These are phyloP conservation scores for Acyrthosiphon pisum DNA, from an alignment of 1,140 invertebrate species.

Conservation along the genomic window DNA sequence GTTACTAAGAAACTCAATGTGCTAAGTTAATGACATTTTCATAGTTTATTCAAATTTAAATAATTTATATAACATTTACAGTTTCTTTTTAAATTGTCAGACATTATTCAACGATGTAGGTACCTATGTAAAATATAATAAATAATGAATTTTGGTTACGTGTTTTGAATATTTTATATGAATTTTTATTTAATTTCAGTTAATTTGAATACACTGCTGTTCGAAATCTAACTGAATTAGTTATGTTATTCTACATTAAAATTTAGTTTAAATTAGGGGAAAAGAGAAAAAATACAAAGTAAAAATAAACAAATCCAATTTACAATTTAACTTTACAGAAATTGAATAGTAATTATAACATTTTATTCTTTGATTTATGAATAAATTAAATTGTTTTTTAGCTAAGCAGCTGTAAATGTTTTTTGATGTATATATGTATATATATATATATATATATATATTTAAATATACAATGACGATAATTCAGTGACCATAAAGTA, in stretches of 20 bases:
- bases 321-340: background rate
- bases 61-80: background rate
- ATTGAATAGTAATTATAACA: slow-evolving; percentile 12
- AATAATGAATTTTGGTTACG: slow-evolving; percentile 10
- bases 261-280: background rate
- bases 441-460: background rate
- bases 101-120: slow-evolving; percentile 16
- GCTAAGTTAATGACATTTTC: background rate
- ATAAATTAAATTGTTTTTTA: background rate
- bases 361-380: background rate
- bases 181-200: slow-evolving; percentile 9
- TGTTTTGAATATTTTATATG: slow-evolving; percentile 2
- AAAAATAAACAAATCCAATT: background rate
- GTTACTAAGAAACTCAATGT: background rate
- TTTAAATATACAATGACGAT: background rate
- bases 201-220: background rate
- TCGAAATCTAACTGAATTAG: background rate
- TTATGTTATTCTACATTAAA: slow-evolving; percentile 14
- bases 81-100: background rate
- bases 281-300: background rate
- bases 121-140: slow-evolving; percentile 11
- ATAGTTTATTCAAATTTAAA: background rate
- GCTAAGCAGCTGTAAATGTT: background rate
- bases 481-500: background rate
- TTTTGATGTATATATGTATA: background rate